Base-by-base conservation (phyloP, 2,888 invertebrate species). In the Conus canariensis region DNA sequence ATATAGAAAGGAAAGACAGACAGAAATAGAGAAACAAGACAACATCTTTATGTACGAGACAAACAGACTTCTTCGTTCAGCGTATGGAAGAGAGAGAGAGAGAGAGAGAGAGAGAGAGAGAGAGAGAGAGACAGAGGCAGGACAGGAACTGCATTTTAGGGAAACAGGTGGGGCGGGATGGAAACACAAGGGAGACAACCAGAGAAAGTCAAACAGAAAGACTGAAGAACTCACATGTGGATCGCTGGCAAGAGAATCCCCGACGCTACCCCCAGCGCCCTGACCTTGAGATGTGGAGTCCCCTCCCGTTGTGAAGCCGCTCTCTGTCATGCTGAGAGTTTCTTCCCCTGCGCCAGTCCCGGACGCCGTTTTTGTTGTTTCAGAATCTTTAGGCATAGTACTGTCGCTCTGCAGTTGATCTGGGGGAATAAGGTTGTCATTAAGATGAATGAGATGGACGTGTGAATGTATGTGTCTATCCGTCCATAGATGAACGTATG, bases 191-290 rank as follows among this genome's bases (percentile, higher is more conserved):
- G 45, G 45, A 45, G 45, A 45, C 45, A 45, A 45, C 45, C 4
- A 45, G 4, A 3, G 45, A 45, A 45, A 45, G 45, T 45, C 45
- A 45, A 45, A 2, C 45, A 45, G 45, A 45, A 45, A 45, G 12
- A 64, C 16, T 64, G 7, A 19, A 70, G 19, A 16, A 19, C 45
- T 88, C 90, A 93, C 93, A 92, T 93, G 92, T 22, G 92, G 92
- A 87, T 93, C 88, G 58, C 70, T 87, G 85, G 87, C 92, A 10
- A 93, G 91, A 19, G 92, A 92, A 67, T 93, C 92, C 80, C 92
- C 92, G 74, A 45, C 19, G 22, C 67, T 25, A 67, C 93, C 92
- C 74, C 92, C 93, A 59, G 86, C 45, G 1, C 67, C 56, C 19
- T 87, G 86, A 45, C 59, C 9, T 12, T 85, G 85, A 10, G 16